Evolutionary conservation across 92 coral and sea anemone species (phyloP).

Genomic region (Galaxea fascicularis): DNA sequence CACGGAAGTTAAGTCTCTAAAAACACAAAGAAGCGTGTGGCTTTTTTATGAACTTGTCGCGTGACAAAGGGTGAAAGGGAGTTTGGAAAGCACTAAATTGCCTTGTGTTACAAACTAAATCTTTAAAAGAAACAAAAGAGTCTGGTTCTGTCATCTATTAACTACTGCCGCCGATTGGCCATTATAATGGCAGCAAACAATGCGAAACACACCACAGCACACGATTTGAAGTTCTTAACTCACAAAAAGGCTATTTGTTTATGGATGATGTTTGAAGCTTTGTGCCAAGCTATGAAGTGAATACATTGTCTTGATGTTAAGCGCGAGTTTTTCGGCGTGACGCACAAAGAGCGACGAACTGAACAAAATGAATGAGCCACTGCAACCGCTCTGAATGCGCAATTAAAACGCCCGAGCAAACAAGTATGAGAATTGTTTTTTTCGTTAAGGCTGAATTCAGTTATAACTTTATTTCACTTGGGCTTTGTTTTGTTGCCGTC

Average conservation of each 20-base stretch:
- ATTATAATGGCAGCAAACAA: constrained; percentile 22
- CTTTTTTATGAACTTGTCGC: neutral
- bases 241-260: constrained; percentile 13
- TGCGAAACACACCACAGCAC: neutral
- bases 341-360: neutral
- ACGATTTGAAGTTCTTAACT: neutral
- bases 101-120: constrained; percentile 30
- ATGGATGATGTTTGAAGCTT: neutral
- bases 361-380: neutral
- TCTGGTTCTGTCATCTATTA: neutral
- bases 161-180: neutral
- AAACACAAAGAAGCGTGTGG: constrained; percentile 12
- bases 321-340: neutral
- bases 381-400: neutral
- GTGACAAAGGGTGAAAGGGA: neutral
- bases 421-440: constrained; percentile 16
- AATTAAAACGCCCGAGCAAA: constrained; percentile 29
- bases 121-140: neutral
- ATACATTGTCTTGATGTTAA: neutral
- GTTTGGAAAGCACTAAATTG: neutral
- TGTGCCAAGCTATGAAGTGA: neutral
- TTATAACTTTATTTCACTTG: constrained; percentile 13
- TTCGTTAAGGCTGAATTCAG: neutral
- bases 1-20: constrained; percentile 22
- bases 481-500: neutral